Base-by-base conservation (phyloP, 2,888 invertebrate genomes). In the Xanthia togata region DNA sequence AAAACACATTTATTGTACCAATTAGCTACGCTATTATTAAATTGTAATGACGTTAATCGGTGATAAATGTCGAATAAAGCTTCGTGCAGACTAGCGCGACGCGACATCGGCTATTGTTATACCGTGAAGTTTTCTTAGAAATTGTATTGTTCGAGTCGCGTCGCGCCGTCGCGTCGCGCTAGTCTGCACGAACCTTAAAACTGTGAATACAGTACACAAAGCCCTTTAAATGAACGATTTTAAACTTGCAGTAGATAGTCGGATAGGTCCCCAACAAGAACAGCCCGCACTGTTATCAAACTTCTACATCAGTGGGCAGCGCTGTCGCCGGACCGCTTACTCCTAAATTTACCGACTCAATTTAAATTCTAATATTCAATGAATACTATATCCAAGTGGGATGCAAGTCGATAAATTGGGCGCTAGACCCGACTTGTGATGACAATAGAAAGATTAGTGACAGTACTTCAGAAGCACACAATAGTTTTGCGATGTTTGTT, bases 231-330 rank as follows among this genome's bases (percentile, higher is more conserved):
- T 69, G 53, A 44, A 47, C 60, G 72, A 72, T 73, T 82, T 83
- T 60, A 77, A 74, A 77, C 73, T 86, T 77, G 74, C 80, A 77
- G 75, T 80, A 83, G 80, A 86, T 75, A 63, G 44, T 69, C 35
- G 71, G 86, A 80, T 78, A 75, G 70, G 73, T 50, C 41, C 44
- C 76, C 84, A 84, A 78, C 78, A 86, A 79, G 86, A 85, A 73
- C 86, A 86, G 78, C 78, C 81, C 81, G 50, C 74, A 73, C 63
- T 75, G 76, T 83, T 86, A 86, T 86, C 86, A 79, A 79, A 81
- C 86, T 87, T 86, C 84, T 78, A 87, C 88, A 79, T 87, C 86
- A 79, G 68, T 75, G 79, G 73, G n/a, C 79, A 81, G 35, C 64
- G 53, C 62, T 81, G 73, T 55, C 73, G 72, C 35, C 73, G 60